Percentiles rank a stretch among this genome's conserved stretches.
Evolutionary conservation across 2,113 vertebrate species (phyloP).

Genomic region (Semnopithecus entellus): DNA sequence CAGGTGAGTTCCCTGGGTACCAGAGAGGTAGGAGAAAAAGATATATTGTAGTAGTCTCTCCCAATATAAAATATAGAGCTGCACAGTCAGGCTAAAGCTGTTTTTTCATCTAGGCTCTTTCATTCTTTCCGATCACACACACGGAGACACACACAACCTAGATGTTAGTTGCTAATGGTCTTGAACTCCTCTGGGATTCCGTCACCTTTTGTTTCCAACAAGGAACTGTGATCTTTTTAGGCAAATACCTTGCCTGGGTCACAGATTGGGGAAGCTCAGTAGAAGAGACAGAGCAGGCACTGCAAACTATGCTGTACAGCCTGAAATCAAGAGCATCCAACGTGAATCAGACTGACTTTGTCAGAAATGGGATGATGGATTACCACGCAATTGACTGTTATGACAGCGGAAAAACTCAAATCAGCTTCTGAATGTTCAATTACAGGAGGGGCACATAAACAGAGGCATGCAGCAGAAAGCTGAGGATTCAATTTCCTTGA

Average conservation of each 20-base stretch:
- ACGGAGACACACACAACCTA: neutral
- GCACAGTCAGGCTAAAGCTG: no score
- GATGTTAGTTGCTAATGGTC: no score
- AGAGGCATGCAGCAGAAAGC: neutral
- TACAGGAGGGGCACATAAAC: neutral
- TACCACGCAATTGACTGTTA: neutral
- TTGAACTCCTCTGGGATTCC: neutral
- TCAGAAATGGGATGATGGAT: slow-evolving; percentile 9
- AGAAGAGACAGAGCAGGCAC: neutral
- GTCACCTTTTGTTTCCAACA: neutral
- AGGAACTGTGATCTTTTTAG: neutral
- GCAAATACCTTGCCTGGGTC: accelerated
- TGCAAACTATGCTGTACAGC: neutral
- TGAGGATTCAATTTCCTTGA: neutral
- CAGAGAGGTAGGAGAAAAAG: neutral
- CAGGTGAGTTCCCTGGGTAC: neutral
- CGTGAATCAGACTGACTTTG: neutral
- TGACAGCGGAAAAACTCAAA: slow-evolving; percentile 46
- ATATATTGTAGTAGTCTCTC: neutral
- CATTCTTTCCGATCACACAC: neutral
- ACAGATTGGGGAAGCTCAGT: no score
- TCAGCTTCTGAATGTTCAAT: slow-evolving; percentile 44
- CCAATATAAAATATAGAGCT: neutral
- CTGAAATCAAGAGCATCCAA: neutral
- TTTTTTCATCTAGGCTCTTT: neutral